Percentiles rank a stretch among this genome's conserved stretches.
phyloP scores from a whole-genome alignment of 2,888 invertebrate genomes.

The Argyresthia goedartella region DNA sequence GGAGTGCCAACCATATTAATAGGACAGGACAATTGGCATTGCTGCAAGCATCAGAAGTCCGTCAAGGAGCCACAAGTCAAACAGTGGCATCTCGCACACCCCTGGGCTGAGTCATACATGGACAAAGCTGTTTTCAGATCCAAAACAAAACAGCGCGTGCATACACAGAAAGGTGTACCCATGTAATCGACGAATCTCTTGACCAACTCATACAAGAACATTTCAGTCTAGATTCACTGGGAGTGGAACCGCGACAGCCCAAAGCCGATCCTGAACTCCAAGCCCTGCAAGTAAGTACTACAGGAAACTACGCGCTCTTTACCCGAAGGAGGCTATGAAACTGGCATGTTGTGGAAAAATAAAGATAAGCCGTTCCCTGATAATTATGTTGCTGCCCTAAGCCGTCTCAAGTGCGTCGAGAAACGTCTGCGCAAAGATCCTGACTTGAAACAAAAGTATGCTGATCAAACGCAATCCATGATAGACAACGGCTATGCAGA shows the following conservation, averaged over 20 bases:
- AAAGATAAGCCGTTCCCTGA: background rate
- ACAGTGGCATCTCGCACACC: background rate
- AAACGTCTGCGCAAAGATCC: background rate
- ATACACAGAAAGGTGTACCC: background rate
- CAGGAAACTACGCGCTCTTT: background rate
- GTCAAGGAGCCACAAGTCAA: background rate
- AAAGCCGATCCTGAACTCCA: background rate
- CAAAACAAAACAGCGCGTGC: background rate
- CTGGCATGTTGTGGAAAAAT: background rate
- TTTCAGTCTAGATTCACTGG: background rate
- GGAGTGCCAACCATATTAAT: background rate
- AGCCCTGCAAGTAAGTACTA: background rate
- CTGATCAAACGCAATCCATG: background rate
- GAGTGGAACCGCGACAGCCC: background rate
- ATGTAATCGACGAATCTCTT: background rate
- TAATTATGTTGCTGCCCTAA: background rate
- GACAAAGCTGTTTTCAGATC: background rate
- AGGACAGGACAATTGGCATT: background rate
- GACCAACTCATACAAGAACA: background rate
- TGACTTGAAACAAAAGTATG: background rate
- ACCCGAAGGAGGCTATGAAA: background rate
- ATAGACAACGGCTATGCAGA: background rate
- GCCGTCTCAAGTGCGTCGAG: background rate
- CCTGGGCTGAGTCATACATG: background rate
- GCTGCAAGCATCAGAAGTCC: background rate